Conservation (phyloP, 2,888 invertebrate species). For the Drosophila atripex region DNA sequence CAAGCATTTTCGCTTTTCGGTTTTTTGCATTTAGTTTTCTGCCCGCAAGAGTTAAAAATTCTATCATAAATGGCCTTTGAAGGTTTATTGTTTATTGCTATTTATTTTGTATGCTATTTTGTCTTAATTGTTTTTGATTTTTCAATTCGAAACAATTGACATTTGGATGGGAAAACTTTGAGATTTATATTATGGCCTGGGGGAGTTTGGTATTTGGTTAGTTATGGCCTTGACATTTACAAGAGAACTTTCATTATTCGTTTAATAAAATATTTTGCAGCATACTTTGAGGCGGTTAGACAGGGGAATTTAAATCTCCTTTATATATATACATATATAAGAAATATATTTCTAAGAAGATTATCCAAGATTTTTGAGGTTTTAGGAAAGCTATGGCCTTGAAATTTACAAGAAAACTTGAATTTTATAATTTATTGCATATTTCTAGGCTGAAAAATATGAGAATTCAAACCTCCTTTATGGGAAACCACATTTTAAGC, state of each 20-base stretch:
- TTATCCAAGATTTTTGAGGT: too few relatives aligned
- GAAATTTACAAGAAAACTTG: too few relatives aligned
- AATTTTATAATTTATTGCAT: too few relatives aligned
- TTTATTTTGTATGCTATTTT: background rate
- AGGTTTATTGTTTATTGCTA: background rate
- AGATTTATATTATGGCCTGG: background rate
- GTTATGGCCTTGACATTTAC: background rate
- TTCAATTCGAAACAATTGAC: background rate
- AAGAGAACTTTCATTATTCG: background rate
- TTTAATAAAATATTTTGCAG: too few relatives aligned
- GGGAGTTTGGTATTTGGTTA: background rate
- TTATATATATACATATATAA: too few relatives aligned
- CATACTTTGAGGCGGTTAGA: too few relatives aligned
- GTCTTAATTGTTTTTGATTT: background rate
- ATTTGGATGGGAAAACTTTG: too few relatives aligned
- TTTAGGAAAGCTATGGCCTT: too few relatives aligned
- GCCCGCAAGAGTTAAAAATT: slow-evolving; percentile 15
- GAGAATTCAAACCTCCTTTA: too few relatives aligned
- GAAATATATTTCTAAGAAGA: background rate
- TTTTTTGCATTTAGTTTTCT: slow-evolving; percentile 8
- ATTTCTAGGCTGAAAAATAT: too few relatives aligned
- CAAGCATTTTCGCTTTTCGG: background rate
- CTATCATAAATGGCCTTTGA: slow-evolving; percentile 1
- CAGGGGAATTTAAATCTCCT: background rate
- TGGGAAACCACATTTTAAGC: too few relatives aligned